Evolutionary conservation across 92 coral and sea anemone species (phyloP).

Genomic region (Nematostella vectensis): DNA sequence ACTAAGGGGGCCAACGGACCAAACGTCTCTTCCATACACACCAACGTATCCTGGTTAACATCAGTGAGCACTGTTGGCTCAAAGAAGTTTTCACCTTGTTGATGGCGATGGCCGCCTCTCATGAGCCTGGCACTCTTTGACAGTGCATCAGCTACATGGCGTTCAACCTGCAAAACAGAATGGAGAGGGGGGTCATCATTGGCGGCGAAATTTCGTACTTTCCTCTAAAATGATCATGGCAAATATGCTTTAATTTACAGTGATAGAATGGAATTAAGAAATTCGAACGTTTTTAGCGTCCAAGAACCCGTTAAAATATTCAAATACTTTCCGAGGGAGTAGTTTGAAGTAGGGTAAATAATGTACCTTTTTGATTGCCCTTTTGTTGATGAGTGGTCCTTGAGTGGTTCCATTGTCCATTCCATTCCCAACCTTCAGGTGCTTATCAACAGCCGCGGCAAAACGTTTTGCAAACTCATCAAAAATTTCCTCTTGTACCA

Average conservation of each 20-base stretch:
- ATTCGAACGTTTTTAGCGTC: too few species aligned
- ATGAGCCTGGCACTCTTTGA: slow-evolving; percentile 64
- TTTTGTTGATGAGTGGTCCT: slow-evolving; percentile 81
- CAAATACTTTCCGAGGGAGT: too few species aligned
- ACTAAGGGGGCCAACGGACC: slow-evolving; percentile 90
- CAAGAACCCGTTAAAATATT: too few species aligned
- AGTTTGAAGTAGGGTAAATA: too few species aligned
- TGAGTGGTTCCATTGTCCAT: slow-evolving; percentile 49
- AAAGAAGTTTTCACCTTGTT: slow-evolving; percentile 63
- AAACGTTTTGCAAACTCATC: slow-evolving; percentile 68
- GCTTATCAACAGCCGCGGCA: slow-evolving; percentile 56
- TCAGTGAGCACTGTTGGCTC: slow-evolving; percentile 73
- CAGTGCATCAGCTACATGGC: slow-evolving; percentile 72
- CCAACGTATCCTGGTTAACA: slow-evolving; percentile 69
- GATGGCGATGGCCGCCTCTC: slow-evolving; percentile 74
- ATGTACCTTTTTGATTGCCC: slow-evolving; percentile 61
- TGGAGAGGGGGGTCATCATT: too few species aligned
- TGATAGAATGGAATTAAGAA: too few species aligned
- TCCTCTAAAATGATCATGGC: too few species aligned
- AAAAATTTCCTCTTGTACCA: slow-evolving; percentile 80
- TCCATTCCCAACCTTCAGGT: slow-evolving; percentile 70
- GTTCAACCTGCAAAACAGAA: slow-evolving; percentile 65
- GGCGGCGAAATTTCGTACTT: too few species aligned
- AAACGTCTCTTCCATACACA: slow-evolving; percentile 79
- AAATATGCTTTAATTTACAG: too few species aligned